Conservation (phyloP, 2,888 invertebrate genomes). For the Hirudinaria manillensis region DNA sequence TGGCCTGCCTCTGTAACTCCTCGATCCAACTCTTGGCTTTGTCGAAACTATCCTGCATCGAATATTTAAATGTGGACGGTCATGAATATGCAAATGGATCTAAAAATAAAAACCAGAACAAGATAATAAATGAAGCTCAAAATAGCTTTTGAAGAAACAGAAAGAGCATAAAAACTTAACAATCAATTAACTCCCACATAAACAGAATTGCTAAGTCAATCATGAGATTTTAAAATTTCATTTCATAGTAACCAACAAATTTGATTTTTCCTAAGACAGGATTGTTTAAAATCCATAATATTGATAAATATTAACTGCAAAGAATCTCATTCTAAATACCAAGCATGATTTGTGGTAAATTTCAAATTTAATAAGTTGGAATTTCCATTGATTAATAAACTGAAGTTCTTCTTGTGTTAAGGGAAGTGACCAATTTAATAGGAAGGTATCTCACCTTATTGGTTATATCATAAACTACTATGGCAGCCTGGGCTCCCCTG, state of each 20-base stretch:
- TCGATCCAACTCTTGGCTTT: slow-evolving; percentile 33
- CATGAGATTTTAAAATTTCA: background rate
- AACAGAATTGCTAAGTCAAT: too few species aligned
- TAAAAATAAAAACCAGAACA: background rate
- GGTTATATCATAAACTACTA: slow-evolving; percentile 34
- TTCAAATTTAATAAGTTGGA: too few species aligned
- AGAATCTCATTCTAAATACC: too few species aligned
- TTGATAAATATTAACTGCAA: too few species aligned
- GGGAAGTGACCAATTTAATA: too few species aligned
- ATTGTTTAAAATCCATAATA: background rate
- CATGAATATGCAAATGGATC: background rate
- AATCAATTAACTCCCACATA: too few species aligned
- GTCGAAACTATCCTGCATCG: slow-evolving; percentile 30
- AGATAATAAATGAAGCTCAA: too few species aligned
- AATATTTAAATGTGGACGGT: background rate
- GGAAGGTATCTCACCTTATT: slow-evolving; percentile 14
- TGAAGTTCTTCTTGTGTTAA: too few species aligned
- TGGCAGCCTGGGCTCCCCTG: slow-evolving; percentile 35
- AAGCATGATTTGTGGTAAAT: too few species aligned
- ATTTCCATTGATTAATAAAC: too few species aligned
- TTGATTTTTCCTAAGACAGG: background rate
- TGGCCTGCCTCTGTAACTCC: slow-evolving; percentile 34
- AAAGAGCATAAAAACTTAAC: too few species aligned
- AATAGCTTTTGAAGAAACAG: too few species aligned
- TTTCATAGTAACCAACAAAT: background rate